Evolutionary conservation across 2,888 invertebrate species (phyloP), one percentile per base, ranked within the genome.

Genomic region (Drosophila kanekoi): DNA sequence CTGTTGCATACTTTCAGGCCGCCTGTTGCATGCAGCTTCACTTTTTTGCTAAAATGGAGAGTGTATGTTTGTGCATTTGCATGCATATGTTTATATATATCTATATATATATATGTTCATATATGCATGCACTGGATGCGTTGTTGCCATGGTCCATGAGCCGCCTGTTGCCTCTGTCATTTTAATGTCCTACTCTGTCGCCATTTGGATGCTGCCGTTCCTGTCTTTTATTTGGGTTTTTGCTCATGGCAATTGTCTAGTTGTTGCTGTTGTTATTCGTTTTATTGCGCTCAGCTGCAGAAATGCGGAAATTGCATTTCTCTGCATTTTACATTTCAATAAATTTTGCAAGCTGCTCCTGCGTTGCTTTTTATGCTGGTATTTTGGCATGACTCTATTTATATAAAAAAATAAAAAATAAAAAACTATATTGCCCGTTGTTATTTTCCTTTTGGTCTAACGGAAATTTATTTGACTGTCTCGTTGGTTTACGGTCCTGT

Each of bases 281-380:
- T 70, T 78, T 79, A 74, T 79, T 62, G 74, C 68, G 52, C 73
- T 52, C 20, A 14, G 64, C 60, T 65, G 85, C 66, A 69, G 68
- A 54, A 65, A 65, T 62, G 70, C 77, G 86, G 86, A 89, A 87
- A 87, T 87, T 87, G 89, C 88, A 87, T 87, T 87, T 89, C 78
- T 74, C 80, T 79, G 79, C 72, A 89, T 76, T 86, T 85, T 70
- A 72, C 74, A 87, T 77, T 87, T 85, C 87, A 89, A 88, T 84
- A 88, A 80, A 86, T 84, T 87, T 69, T 33, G 48, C 57, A 56
- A 48, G 56, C 69, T 76, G 76, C 77, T 58, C 38, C 35, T 45
- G 45, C 38, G 41, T 45, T 54, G 48, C 45, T 57, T 72, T 87
- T 78, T 65, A 67, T 72, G 67, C 60, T 69, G 61, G 47, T 66